These are phyloP conservation scores for Otolemur garnettii DNA, from an alignment of 2,113 vertebrate genomes.

Conservation along the genomic window DNA sequence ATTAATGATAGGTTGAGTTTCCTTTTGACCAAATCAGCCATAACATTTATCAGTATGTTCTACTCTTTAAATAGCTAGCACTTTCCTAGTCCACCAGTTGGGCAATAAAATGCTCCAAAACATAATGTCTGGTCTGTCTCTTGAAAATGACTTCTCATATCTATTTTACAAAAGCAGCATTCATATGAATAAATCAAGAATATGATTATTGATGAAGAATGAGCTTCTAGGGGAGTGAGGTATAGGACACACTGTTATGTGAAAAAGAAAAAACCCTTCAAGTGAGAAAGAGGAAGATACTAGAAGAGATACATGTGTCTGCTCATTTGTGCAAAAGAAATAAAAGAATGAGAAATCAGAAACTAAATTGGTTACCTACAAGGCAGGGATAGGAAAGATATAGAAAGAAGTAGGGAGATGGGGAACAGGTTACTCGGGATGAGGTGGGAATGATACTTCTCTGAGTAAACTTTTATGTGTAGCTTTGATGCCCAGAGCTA, in stretches of 20 bases:
- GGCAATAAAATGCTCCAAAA: slow-evolving; percentile 6
- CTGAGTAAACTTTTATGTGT: neutral
- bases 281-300: neutral
- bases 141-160: slow-evolving; percentile 16
- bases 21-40: neutral
- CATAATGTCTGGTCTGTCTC: neutral
- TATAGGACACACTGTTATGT: neutral
- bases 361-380: neutral
- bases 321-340: slow-evolving; percentile 7
- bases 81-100: neutral
- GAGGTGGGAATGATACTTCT: neutral
- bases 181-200: slow-evolving; percentile 44
- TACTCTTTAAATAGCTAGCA: neutral
- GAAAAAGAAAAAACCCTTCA: neutral
- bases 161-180: neutral
- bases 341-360: neutral
- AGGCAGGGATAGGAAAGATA: neutral
- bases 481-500: neutral
- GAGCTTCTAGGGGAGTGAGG: neutral
- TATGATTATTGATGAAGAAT: slow-evolving; percentile 12
- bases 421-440: neutral
- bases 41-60: neutral
- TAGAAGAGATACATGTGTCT: neutral
- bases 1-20: slow-evolving; percentile 24
- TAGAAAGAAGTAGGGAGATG: neutral